Evolutionary conservation across 64 coral and sea anemone species (phyloP), one percentile per base, ranked within the genome.

Genomic region (Dendrophyllia cribrosa): DNA sequence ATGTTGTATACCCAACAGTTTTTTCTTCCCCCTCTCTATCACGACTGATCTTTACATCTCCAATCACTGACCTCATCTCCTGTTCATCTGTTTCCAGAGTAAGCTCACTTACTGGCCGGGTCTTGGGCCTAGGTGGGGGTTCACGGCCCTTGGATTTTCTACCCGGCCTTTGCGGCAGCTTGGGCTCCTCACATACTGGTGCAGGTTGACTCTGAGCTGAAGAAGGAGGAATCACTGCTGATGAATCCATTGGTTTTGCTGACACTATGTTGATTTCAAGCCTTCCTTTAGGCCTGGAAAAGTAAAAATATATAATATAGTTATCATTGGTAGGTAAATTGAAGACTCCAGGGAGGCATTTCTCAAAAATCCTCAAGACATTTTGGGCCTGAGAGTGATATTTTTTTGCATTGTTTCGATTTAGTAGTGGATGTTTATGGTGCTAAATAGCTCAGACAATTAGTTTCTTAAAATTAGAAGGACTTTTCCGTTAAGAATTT

Each of bases 261-360:
- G 97, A 96, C 23, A 99, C 78, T 16, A 96, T 91, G 48, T 80
- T 88, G n/a, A 99, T 99, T 85, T 93, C 94, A 66, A 91, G 94
- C 12, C 97, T 89, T 34, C 94, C 88, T 24, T 90, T 84, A 7
- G 87, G 13, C 72, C 96, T 98, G 59, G 62, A 43, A 43, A 9
- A 77, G 4, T 4, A 73, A 56, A 56, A 56, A 56, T 7, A 80
- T 80, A 80, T 6, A 85, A 62, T 73, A 15, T 11, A 24, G 23
- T 73, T 26, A 69, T 22, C 0, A 26, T 20, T 83, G n/a, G 11
- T 43, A 7, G 12, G 17, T 26, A 58, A 83, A 19, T 34, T 34
- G 34, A 34, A 34, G 34, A 34, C 34, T 34, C 34, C 34, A 34
- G 34, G 34, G 34, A 34, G 34, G 34, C 34, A 34, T 34, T 34